These are phyloP conservation scores for Cassiopea andromeda DNA, from an alignment of 30 jellyfish, hydroid and myxozoan genomes.

Conservation along the genomic window DNA sequence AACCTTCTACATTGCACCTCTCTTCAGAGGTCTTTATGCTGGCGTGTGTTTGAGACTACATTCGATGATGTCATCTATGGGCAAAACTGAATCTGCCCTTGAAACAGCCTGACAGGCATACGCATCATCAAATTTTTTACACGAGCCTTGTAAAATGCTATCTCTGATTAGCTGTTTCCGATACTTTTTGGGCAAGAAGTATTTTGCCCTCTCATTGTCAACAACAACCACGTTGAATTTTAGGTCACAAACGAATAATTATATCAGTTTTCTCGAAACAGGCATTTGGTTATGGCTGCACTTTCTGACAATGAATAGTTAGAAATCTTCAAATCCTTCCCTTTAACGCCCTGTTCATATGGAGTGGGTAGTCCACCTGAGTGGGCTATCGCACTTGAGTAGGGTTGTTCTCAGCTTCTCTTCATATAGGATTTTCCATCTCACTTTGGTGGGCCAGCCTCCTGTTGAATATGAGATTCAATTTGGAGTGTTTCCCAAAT, in stretches of 20 bases:
- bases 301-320: slow-evolving; percentile 14
- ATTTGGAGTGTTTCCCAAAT: too few relatives aligned
- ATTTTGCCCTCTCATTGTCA: slow-evolving; percentile 12
- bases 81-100: slow-evolving; percentile 43
- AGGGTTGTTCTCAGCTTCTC: too few relatives aligned
- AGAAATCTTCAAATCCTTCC: slow-evolving; percentile 27
- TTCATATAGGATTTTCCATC: too few relatives aligned
- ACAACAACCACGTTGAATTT: slow-evolving; percentile 18
- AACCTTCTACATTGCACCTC: neutral
- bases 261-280: neutral
- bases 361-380: too few relatives aligned
- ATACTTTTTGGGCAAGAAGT: slow-evolving; percentile 3
- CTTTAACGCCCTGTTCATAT: neutral
- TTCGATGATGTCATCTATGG: slow-evolving; percentile 2
- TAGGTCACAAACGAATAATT: neutral
- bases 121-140: neutral
- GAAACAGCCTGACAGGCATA: neutral
- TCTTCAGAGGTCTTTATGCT: neutral
- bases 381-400: too few relatives aligned
- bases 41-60: neutral
- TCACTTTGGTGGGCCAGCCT: too few relatives aligned
- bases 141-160: neutral
- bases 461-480: too few relatives aligned
- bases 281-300: neutral
- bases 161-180: slow-evolving; percentile 40